Evolutionary conservation across 35 echinoderm and acorn worm species (phyloP).

Genomic region (Lytechinus variegatus): DNA sequence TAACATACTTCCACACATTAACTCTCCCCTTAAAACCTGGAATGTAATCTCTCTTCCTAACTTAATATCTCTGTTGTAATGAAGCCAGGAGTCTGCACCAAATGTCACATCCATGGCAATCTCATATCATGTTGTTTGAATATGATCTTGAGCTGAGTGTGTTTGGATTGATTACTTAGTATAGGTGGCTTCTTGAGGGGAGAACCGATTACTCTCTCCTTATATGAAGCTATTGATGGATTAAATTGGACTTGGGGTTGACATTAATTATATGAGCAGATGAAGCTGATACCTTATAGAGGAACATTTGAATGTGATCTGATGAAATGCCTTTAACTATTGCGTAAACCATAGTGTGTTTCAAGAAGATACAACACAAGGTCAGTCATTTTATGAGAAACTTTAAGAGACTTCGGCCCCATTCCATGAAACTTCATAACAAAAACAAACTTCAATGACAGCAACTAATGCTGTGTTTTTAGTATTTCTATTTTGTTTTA

Average conservation of each 20-base stretch:
- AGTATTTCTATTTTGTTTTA: no score
- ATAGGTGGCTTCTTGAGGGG: neutral
- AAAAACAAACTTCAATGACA: no score
- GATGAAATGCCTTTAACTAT: no score
- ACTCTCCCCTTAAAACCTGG: neutral
- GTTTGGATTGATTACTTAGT: neutral
- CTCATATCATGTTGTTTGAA: neutral
- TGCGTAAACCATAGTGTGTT: no score
- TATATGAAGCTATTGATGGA: neutral
- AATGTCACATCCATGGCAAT: neutral
- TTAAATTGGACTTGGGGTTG: neutral
- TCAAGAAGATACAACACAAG: no score
- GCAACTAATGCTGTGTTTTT: no score
- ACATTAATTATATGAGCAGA: slow-evolving; percentile 6
- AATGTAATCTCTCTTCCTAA: neutral
- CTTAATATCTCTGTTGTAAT: neutral
- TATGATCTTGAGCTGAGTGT: neutral
- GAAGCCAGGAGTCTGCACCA: neutral
- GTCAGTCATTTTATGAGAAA: no score
- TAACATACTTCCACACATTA: neutral
- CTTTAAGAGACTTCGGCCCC: no score
- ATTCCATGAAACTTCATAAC: no score
- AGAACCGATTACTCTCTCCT: neutral
- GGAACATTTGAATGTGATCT: no score
- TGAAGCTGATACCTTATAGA: neutral